Base-by-base conservation (phyloP, 2,888 invertebrate species). In the Lacanobia oleracea region DNA sequence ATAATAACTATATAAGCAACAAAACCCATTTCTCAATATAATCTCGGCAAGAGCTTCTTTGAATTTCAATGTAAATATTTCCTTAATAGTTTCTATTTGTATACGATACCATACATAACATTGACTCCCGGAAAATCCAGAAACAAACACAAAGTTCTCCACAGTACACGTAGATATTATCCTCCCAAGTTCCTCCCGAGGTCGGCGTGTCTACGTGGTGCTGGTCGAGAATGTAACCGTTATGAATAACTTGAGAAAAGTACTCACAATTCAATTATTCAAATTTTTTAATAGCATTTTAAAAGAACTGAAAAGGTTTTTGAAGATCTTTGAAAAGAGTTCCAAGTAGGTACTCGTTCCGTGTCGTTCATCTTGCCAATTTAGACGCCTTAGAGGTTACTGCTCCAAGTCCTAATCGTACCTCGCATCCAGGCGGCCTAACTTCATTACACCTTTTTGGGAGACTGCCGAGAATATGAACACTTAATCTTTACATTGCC, bases 201-300 rank as follows among this genome's bases (percentile, higher is more conserved):
- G 40, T 18, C 45, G 40, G 10, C 4, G 23, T 50, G 9, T 12
- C 12, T 23, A 37, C n/a, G 6, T 9, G 5, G 9, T 33, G 33
- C 16, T 16, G 43, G n/a, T 18, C 18, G 33, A 12, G 23, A n/a
- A 45, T 12, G 23, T 23, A 59, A 18, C 59, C 50, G 33, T 21
- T 40, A 45, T 40, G 66, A 65, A 74, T 66, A 59, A 66, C 37
- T 74, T 59, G 8, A 48, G 23, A 27, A 23, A 65, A 59, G 37
- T 51, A 18, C 65, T 48, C 54, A 56, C 40, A 33, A 72, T 62
- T 21, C 14, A 53, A 74, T 74, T 59, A 73, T 74, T 59, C 16
- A 51, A 64, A 57, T 45, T 23, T 18, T n/a, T 27, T 37, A 48
- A 48, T 48, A 48, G 18, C 48, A 48, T 48, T 48, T 51, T n/a